Evolutionary conservation across 2,888 invertebrate species (phyloP).

Genomic region (Drosophila robusta): DNA sequence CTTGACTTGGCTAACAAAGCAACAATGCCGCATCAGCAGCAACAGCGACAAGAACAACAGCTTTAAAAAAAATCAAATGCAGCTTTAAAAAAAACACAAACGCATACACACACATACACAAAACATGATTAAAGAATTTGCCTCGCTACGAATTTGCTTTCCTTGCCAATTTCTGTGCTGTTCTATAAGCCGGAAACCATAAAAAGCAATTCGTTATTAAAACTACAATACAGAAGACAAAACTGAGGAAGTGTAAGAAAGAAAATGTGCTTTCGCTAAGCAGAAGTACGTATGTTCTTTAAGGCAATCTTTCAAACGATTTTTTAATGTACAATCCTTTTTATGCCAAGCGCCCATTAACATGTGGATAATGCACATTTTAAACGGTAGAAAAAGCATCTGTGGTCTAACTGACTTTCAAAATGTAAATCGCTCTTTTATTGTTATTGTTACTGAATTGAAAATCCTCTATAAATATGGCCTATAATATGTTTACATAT

Average conservation of each 20-base stretch:
- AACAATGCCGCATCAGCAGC: constrained; percentile 48
- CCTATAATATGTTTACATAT: no score
- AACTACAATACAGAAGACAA: constrained; percentile 59
- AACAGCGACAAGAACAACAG: constrained; percentile 22
- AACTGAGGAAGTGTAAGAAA: constrained; percentile 7
- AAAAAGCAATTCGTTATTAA: constrained; percentile 79
- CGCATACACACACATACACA: constrained; percentile 2
- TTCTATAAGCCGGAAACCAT: constrained; percentile 78
- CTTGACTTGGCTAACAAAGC: constrained; percentile 77
- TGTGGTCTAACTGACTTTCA: background rate
- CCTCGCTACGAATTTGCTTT: constrained; percentile 47
- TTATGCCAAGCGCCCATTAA: no score
- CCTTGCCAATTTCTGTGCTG: constrained; percentile 69
- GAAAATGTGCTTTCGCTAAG: background rate
- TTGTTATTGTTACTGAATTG: no score
- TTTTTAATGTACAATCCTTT: background rate
- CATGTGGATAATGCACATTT: background rate
- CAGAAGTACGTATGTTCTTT: constrained; percentile 22
- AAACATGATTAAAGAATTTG: constrained; percentile 72
- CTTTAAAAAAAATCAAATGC: constrained; percentile 28
- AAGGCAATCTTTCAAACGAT: background rate
- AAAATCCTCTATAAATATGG: no score
- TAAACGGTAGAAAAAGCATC: background rate
- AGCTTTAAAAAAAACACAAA: constrained; percentile 51
- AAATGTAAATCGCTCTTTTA: no score